These are phyloP conservation scores for Prunella himalayana DNA, from an alignment of 2,113 vertebrate genomes.

Conservation along the genomic window DNA sequence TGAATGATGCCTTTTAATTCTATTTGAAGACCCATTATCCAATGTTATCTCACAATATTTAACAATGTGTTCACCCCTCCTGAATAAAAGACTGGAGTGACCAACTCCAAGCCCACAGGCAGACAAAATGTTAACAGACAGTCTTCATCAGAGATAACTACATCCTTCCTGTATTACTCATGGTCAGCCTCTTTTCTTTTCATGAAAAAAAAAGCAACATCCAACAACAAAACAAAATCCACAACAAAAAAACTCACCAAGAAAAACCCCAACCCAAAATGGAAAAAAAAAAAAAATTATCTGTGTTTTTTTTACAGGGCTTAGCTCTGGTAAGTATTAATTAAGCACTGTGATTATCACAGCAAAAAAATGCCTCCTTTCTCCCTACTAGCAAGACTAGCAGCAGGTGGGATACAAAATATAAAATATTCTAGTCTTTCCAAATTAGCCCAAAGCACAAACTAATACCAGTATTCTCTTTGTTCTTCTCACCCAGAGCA, in stretches of 20 bases:
- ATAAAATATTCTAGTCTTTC: neutral
- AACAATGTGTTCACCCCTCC: neutral
- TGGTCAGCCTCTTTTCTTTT: neutral
- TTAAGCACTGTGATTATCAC: neutral
- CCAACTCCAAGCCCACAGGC: neutral
- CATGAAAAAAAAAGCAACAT: neutral
- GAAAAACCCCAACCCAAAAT: accelerated
- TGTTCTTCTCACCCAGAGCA: conserved; percentile 47
- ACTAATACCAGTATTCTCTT: conserved; percentile 29
- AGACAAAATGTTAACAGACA: neutral
- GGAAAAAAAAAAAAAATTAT: neutral
- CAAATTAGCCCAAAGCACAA: conserved; percentile 36
- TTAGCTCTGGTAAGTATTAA: neutral
- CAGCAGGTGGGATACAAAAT: neutral
- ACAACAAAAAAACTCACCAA: neutral
- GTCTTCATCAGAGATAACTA: neutral
- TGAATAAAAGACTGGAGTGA: neutral
- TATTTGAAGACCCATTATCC: neutral
- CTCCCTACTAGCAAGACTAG: conserved; percentile 8
- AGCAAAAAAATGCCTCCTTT: conserved; percentile 7
- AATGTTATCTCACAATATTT: neutral
- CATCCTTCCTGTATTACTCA: neutral
- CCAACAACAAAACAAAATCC: neutral
- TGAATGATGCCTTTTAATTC: neutral
- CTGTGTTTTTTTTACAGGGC: neutral